Evolutionary conservation across 2,888 invertebrate genomes (phyloP).

Genomic region (Schizaphis graminum): DNA sequence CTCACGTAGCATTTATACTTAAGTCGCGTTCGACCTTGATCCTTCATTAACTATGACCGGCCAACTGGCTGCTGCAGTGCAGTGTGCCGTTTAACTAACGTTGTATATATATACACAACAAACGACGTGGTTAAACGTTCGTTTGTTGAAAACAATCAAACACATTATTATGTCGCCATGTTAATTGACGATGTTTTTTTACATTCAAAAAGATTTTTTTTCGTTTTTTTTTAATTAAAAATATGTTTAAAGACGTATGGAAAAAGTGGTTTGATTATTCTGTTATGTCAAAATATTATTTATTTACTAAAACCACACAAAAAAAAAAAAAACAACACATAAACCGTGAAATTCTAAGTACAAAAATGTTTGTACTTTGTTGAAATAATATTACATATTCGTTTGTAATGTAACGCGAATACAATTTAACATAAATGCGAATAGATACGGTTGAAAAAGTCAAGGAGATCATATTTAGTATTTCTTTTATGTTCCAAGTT

Average conservation of each 20-base stretch:
- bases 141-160: background rate
- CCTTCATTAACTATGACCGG: background rate
- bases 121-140: background rate
- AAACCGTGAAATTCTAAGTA: background rate
- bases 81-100: background rate
- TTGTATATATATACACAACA: background rate
- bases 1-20: background rate
- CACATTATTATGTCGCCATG: background rate
- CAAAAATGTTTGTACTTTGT: conserved; percentile 27
- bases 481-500: conserved; percentile 36
- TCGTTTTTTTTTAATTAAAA: conserved; percentile 21
- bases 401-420: conserved; percentile 4
- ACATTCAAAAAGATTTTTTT: background rate
- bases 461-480: conserved; percentile 31
- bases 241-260: background rate
- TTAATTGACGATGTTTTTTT: conserved; percentile 1
- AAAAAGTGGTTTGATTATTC: background rate
- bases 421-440: conserved; percentile 24
- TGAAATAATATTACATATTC: background rate
- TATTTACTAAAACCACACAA: background rate
- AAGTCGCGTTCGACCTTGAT: background rate
- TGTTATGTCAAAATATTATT: background rate
- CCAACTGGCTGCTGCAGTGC: background rate
- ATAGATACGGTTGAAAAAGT: conserved; percentile 14
- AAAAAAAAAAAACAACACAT: conserved; percentile 4